These are phyloP conservation scores for Crossaster papposus DNA, from an alignment of 53 echinoderm and acorn worm species.

Conservation along the genomic window DNA sequence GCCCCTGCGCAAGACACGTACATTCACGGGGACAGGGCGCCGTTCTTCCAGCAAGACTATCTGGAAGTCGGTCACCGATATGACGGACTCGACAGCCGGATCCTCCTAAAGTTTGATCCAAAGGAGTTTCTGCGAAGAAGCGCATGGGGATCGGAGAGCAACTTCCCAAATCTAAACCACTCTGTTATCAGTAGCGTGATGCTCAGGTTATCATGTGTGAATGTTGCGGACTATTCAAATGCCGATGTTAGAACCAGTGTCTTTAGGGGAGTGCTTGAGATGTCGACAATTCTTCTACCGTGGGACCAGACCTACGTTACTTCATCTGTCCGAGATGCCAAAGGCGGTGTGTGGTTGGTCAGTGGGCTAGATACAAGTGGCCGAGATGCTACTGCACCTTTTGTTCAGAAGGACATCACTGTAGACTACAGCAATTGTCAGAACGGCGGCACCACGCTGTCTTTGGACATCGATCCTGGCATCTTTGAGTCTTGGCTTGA, in stretches of 20 bases:
- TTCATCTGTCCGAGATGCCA: background rate
- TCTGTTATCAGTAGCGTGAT: conserved; percentile 22
- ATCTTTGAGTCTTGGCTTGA: conserved; percentile 61
- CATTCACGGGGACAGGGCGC: conserved; percentile 28
- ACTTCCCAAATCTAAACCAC: conserved; percentile 35
- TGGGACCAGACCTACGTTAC: conserved; percentile 53
- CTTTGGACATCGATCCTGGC: conserved; percentile 24
- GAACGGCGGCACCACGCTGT: conserved; percentile 28
- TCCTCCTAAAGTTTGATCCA: conserved; percentile 41
- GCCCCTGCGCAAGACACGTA: conserved; percentile 53
- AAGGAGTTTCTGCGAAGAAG: conserved; percentile 42
- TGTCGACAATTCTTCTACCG: conserved; percentile 20
- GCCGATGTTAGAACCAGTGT: background rate
- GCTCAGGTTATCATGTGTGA: conserved; percentile 42
- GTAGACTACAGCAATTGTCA: conserved; percentile 46
- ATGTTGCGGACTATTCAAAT: conserved; percentile 1
- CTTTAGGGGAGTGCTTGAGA: conserved; percentile 35
- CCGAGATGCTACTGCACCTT: conserved; percentile 27
- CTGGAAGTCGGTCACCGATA: conserved; percentile 44
- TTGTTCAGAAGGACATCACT: background rate
- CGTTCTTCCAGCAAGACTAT: conserved; percentile 44
- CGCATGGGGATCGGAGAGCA: conserved; percentile 44
- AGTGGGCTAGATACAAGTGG: conserved; percentile 26
- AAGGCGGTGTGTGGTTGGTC: conserved; percentile 29
- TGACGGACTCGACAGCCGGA: conserved; percentile 51